Base-by-base conservation (phyloP, 2,113 vertebrate species). In the Oxyura jamaicensis region DNA sequence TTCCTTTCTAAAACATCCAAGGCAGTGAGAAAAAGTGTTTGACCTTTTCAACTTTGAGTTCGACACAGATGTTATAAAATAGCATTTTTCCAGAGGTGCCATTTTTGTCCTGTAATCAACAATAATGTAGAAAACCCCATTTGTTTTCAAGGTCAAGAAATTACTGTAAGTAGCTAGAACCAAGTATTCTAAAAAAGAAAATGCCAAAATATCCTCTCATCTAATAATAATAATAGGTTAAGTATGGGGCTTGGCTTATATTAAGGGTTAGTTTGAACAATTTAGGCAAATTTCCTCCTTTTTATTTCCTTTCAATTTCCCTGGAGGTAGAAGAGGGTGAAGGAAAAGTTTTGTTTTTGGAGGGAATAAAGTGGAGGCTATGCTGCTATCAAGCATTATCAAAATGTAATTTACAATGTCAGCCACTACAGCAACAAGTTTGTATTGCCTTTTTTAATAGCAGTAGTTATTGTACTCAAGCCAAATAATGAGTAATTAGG, bases 401-500 rank as follows among this genome's bases (percentile, higher is more conserved):
- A 92, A 89, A 91, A 86, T 79, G 89, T 68, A 78, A 60, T 90
- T 94, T 90, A 78, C 93, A 93, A 88, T 69, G 67, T 83, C 90
- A 92, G 85, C 87, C 87, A 85, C 93, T 90, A 68, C 85, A 58
- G 82, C 87, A 95, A 95, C 84, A 76, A 88, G 50, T 94, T 77
- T 92, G 74, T 84, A 50, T 95, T 95, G 71, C 84, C 77, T 95
- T 92, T 87, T 90, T 92, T 78, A 91, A 93, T 75, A 65, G 28
- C 20, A 56, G 52, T 87, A 92, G 95, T 96, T 94, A 80, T 44
- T 94, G 48, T 88, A 62, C 76, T 90, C 23, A 23, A 88, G 83
- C 48, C 85, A 93, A 95, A 95, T 91, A 95, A 93, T 65, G 75
- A 83, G 39, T 94, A 93, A 94, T 94, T 95, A 96, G 82, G 82